These are phyloP conservation scores for Macrochelys suwanniensis DNA, from an alignment of 2,797 vertebrate genomes.

Conservation along the genomic window DNA sequence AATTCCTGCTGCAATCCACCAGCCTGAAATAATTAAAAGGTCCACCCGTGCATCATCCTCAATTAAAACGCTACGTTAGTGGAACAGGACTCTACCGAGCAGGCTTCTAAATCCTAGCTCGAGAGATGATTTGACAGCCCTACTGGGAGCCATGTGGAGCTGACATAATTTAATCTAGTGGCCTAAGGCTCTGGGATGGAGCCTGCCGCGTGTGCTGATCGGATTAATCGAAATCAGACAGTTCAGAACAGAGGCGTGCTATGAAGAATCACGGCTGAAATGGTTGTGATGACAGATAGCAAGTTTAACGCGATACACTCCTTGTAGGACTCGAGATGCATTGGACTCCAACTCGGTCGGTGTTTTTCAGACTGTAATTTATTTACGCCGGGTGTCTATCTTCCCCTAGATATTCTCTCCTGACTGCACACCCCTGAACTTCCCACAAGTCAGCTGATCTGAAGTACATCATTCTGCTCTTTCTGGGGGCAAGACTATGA, in stretches of 20 bases:
- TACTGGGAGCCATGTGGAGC: background rate
- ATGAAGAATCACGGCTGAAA: background rate
- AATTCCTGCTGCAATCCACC: background rate
- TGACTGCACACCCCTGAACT: background rate
- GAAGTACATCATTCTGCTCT: background rate
- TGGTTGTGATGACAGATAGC: background rate
- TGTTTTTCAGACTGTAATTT: background rate
- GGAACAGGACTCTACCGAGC: background rate
- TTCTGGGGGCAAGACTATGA: background rate
- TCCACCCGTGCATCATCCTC: background rate
- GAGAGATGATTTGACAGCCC: fast-evolving
- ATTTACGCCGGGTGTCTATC: background rate
- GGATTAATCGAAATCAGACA: background rate
- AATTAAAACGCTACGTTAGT: background rate
- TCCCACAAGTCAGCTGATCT: background rate
- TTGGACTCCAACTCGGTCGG: background rate
- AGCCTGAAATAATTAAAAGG: background rate
- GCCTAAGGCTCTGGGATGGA: background rate
- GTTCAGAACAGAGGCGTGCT: background rate
- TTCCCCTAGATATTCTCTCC: background rate
- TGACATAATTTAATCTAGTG: background rate
- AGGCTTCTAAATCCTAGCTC: background rate
- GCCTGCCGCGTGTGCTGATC: background rate
- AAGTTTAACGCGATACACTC: background rate
- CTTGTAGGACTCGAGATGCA: background rate